A percentile compares a stretch with the other conserved stretches of the same genome.
These are phyloP conservation scores for Eidolon dupreanum DNA, from an alignment of 2,797 vertebrate genomes.

Conservation along the genomic window DNA sequence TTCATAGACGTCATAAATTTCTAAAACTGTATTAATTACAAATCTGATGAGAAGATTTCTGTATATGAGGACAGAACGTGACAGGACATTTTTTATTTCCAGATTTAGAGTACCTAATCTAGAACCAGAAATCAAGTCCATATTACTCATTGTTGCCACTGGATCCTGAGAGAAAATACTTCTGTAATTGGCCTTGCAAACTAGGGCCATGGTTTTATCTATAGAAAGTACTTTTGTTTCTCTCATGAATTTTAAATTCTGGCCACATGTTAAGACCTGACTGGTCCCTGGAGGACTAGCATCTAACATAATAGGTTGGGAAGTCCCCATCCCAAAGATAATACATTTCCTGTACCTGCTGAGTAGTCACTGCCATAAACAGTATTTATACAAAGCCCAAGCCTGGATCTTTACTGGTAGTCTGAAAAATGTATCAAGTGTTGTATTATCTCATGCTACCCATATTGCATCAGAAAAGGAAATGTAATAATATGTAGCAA, in stretches of 20 bases:
- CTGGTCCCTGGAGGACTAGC: not conserved
- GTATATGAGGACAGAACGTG: not conserved
- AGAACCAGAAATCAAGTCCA: slow-evolving; percentile 18
- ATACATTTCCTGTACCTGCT: not conserved
- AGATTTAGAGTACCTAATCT: slow-evolving; percentile 34
- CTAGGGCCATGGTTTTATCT: not conserved
- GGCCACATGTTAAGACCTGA: not conserved
- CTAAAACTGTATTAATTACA: slow-evolving; percentile 35
- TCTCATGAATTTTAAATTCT: not conserved
- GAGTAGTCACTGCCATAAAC: not conserved
- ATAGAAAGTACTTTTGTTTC: not conserved
- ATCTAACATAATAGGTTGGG: not conserved
- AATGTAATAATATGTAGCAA: not conserved
- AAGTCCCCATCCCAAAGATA: not conserved
- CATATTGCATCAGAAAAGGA: not conserved
- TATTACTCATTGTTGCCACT: not conserved
- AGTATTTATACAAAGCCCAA: slow-evolving; percentile 1
- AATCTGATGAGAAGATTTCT: slow-evolving; percentile 24
- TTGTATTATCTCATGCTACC: not conserved
- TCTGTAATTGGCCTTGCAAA: not conserved
- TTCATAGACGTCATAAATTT: not conserved
- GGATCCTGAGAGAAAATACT: not conserved
- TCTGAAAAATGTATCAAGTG: slow-evolving; percentile 5
- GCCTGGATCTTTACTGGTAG: not conserved
- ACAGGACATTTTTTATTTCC: not conserved